Conservation (phyloP, 1,140 invertebrate genomes). For the Cotesia typhae region DNA sequence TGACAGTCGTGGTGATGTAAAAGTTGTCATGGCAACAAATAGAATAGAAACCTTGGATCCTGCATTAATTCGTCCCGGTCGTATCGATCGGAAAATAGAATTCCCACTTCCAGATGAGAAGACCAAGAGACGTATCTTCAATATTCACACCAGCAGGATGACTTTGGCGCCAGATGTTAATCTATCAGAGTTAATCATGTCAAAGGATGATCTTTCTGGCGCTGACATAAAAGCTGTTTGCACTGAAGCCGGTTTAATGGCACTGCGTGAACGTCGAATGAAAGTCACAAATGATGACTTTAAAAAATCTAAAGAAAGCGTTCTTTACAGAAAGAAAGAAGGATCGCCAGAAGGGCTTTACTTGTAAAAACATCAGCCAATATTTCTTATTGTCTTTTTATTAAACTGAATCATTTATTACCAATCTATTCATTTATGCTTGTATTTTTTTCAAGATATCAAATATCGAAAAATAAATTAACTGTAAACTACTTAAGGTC, state of each 20-base stretch:
- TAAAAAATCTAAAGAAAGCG: slow-evolving; percentile 99
- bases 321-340: slow-evolving; percentile 98
- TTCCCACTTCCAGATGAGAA: slow-evolving; percentile 99
- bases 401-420: slow-evolving; percentile 10
- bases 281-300: slow-evolving; percentile 99
- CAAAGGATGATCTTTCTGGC: slow-evolving; percentile 99
- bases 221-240: slow-evolving; percentile 98
- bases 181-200: slow-evolving; percentile 97
- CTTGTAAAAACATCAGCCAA: slow-evolving; percentile 74
- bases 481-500: not conserved
- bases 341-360: slow-evolving; percentile 99
- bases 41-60: slow-evolving; percentile 99
- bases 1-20: slow-evolving; percentile 77
- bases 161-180: slow-evolving; percentile 97
- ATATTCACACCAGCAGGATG: slow-evolving; percentile 98
- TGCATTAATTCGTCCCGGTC: slow-evolving; percentile 96
- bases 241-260: slow-evolving; percentile 98
- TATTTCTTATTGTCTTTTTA: slow-evolving; percentile 33
- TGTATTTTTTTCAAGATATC: slow-evolving; percentile 4
- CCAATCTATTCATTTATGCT: not conserved
- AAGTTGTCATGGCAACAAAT: slow-evolving; percentile 99
- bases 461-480: slow-evolving; percentile 8
- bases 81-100: slow-evolving; percentile 99
- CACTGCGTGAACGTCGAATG: slow-evolving; percentile 96
- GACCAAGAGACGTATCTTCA: slow-evolving; percentile 97